Base-by-base conservation (phyloP, 2,888 invertebrate species). In the Zaprionus bogoriensis region DNA sequence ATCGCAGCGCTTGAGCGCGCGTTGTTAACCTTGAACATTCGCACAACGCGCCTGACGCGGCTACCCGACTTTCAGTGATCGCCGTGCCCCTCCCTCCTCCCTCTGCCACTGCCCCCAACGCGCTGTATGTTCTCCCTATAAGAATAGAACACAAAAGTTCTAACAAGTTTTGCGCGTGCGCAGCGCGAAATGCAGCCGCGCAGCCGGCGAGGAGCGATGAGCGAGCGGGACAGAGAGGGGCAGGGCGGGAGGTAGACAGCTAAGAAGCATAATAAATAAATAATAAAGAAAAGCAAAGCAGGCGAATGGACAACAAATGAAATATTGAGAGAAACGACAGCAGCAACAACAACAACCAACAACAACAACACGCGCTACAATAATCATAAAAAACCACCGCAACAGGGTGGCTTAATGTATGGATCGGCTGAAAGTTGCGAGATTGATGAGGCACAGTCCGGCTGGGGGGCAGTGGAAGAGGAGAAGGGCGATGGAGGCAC, bases 81-180 rank as follows among this genome's bases (percentile, higher is more conserved):
- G 27, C 50, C 36, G 19, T 27, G 17, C 52, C 17, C 17, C 6
- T 30, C 14, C 23, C 32, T 12, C 12, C 28, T 2, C 17, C 14
- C 17, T 2, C 41, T 12, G 41, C 12, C n/a, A 4, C 12, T 2
- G 4, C 2, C 14, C 17, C 9, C 10, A n/a, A n/a, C n/a, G n/a
- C n/a, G n/a, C n/a, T n/a, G n/a, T n/a, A n/a, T 4, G 14, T 25
- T 2, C 6, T 6, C 9, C 12, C 2, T 39, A 53, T 59, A 61
- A 59, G 73, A 70, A 70, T 62, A 74, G 74, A 68, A 73, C 73
- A 62, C 10, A 62, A 55, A 57, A 72, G 45, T 71, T 72, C 66
- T 76, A 76, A 77, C 76, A 77, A 74, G 76, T 77, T 77, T 74
- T 77, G 75, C 77, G 77, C 75, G 77, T 77, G 77, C 77, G 73